Percentiles rank a stretch among this genome's conserved stretches.
Evolutionary conservation across 2,888 invertebrate species (phyloP).

Genomic region (Ptychoptera contaminata): DNA sequence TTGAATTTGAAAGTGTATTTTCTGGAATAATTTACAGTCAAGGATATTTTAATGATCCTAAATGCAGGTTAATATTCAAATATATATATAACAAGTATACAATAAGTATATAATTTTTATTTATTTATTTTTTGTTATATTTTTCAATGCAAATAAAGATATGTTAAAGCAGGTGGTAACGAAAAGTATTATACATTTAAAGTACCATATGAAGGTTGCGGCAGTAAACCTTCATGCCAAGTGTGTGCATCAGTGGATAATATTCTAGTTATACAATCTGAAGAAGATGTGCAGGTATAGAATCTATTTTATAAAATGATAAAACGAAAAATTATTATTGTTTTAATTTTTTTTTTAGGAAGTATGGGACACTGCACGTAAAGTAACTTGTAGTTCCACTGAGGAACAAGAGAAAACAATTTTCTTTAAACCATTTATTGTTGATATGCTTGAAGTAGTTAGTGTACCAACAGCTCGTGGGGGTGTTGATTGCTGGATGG

Average conservation of each 20-base stretch:
- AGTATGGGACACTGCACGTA: slow-evolving; percentile 47
- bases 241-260: slow-evolving; percentile 48
- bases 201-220: slow-evolving; percentile 48
- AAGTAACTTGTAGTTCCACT: slow-evolving; percentile 34
- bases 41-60: slow-evolving; percentile 45
- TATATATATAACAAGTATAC: no score
- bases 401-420: slow-evolving; percentile 27
- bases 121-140: not conserved
- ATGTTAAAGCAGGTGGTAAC: slow-evolving; percentile 41
- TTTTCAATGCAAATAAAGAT: slow-evolving; percentile 27
- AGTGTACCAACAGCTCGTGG: slow-evolving; percentile 47
- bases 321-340: not conserved
- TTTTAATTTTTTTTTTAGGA: slow-evolving; percentile 25
- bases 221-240: slow-evolving; percentile 42
- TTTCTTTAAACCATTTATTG: slow-evolving; percentile 41
- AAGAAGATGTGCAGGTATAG: slow-evolving; percentile 42
- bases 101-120: not conserved
- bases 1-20: slow-evolving; percentile 46
- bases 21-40: slow-evolving; percentile 57
- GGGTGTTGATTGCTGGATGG: slow-evolving; percentile 62
- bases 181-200: slow-evolving; percentile 41
- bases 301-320: not conserved
- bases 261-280: slow-evolving; percentile 49
- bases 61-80: slow-evolving; percentile 41
- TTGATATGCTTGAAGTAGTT: slow-evolving; percentile 51